These are phyloP conservation scores for Scartelaos histophorus DNA, from an alignment of 2,113 vertebrate genomes.

Conservation along the genomic window DNA sequence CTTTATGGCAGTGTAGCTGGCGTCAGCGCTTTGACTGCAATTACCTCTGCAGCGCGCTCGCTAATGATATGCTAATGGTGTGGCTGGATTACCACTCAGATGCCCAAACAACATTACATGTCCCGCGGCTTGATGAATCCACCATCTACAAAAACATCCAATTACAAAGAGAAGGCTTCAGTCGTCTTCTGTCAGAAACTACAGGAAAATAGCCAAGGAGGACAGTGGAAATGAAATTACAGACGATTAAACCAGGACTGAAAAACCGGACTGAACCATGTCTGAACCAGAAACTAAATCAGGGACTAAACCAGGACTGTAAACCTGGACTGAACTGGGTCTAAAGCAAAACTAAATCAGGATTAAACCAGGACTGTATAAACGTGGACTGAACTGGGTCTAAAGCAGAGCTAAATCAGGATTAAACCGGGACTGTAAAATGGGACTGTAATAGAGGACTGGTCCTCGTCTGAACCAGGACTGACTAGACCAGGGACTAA, in stretches of 20 bases:
- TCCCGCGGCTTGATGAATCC: constrained; percentile 69
- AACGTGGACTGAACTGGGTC: no score
- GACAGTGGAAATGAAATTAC: neutral
- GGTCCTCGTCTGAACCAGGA: no score
- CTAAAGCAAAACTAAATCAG: no score
- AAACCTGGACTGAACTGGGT: no score
- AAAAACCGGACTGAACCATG: neutral
- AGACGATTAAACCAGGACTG: neutral
- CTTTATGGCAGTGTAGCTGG: constrained; percentile 67
- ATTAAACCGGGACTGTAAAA: no score
- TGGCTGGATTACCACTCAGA: constrained; percentile 73
- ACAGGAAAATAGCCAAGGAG: constrained; percentile 21
- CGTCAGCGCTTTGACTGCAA: constrained; percentile 71
- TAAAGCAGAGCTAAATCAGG: no score
- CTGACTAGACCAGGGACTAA: no score
- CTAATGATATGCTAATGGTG: constrained; percentile 77
- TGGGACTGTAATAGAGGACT: no score
- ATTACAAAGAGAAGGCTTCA: constrained; percentile 63
- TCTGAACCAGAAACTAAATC: no score
- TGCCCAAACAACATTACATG: constrained; percentile 76
- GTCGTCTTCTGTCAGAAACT: constrained; percentile 49
- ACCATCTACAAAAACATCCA: constrained; percentile 62
- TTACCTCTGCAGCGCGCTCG: constrained; percentile 64
- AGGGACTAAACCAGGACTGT: no score
- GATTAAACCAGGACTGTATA: no score